Percentiles rank a stretch among this genome's conserved stretches.
Evolutionary conservation across 1,140 invertebrate genomes (phyloP).

Genomic region (Hyposmocoma kahamanoa): DNA sequence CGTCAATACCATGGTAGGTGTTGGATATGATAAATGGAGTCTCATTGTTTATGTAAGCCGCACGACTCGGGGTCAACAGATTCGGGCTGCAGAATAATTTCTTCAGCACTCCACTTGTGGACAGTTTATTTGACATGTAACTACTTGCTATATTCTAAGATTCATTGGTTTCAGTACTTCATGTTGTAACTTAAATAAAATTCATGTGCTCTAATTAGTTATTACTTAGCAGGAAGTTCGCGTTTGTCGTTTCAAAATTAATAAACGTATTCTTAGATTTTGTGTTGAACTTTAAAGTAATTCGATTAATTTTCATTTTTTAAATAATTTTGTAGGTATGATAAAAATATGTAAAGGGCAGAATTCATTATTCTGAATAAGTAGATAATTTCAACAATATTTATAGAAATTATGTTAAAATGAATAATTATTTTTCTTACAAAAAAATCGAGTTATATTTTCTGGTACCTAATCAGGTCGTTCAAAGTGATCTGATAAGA

Average conservation of each 20-base stretch:
- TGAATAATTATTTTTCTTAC: too few species aligned
- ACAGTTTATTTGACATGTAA: background rate
- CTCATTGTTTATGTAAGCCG: conserved; percentile 19
- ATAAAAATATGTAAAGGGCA: too few species aligned
- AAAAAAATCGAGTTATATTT: too few species aligned
- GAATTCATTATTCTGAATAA: too few species aligned
- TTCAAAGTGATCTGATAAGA: too few species aligned
- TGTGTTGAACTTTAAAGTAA: too few species aligned
- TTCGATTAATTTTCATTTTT: too few species aligned
- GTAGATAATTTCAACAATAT: too few species aligned
- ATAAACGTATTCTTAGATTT: background rate
- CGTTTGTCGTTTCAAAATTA: background rate
- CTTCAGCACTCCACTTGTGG: background rate
- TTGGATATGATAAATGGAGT: conserved; percentile 13
- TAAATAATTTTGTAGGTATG: too few species aligned
- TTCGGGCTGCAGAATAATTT: conserved; percentile 1
- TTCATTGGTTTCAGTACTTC: background rate
- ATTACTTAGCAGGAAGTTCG: background rate
- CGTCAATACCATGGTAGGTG: conserved; percentile 1
- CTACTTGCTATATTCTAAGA: background rate
- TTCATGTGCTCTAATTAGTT: background rate
- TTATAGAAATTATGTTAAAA: too few species aligned
- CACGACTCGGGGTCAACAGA: conserved; percentile 12
- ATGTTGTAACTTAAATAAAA: background rate
- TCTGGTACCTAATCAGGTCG: too few species aligned